Evolutionary conservation across 2,797 vertebrate species (phyloP).

Genomic region (Esox lucius): DNA sequence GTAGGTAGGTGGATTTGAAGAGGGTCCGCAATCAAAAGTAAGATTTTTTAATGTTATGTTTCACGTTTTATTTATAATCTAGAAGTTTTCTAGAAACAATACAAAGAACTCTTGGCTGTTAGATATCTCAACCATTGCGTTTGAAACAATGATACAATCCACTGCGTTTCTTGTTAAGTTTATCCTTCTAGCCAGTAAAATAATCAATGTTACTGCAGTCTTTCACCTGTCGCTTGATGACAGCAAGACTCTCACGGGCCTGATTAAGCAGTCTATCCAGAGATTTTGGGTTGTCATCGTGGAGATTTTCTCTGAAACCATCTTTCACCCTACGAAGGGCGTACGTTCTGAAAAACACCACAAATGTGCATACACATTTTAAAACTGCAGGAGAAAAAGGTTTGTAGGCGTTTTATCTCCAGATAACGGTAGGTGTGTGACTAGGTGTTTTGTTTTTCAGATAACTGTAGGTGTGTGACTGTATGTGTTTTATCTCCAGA

Average conservation of each 20-base stretch:
- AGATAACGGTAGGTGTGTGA: too few species aligned
- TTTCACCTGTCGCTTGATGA: constrained; percentile 83
- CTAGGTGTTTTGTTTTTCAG: too few species aligned
- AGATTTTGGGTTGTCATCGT: constrained; percentile 72
- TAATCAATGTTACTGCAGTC: neutral
- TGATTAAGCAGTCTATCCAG: constrained; percentile 78
- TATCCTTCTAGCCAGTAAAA: neutral
- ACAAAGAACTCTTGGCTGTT: neutral
- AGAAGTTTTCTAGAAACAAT: neutral
- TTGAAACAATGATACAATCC: neutral
- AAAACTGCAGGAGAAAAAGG: neutral
- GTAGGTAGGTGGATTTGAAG: neutral
- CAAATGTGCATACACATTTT: neutral
- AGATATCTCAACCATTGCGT: neutral
- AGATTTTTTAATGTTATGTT: neutral
- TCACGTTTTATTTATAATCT: neutral
- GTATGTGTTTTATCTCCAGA: too few species aligned
- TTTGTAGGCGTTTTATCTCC: too few species aligned
- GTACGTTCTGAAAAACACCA: constrained; percentile 70
- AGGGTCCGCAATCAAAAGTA: neutral
- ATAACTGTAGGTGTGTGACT: too few species aligned
- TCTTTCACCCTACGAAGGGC: constrained; percentile 83
- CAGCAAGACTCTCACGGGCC: constrained; percentile 74
- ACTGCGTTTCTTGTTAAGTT: neutral
- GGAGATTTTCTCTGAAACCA: constrained; percentile 83